Percentiles rank a stretch among this genome's conserved stretches.
Evolutionary conservation across 2,888 invertebrate genomes (phyloP).

Genomic region (Horisme vitalbata): DNA sequence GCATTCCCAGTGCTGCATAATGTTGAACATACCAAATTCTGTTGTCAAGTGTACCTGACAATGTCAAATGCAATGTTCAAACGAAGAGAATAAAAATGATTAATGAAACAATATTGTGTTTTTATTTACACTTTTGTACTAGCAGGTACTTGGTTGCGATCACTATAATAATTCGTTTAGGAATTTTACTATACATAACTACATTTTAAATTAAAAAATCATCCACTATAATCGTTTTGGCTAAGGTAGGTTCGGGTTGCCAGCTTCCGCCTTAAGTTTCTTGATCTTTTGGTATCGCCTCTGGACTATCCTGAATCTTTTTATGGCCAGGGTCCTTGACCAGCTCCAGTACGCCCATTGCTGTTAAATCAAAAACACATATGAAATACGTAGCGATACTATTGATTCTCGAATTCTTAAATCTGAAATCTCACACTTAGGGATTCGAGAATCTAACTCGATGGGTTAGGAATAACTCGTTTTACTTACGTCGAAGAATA

Average conservation of each 20-base stretch:
- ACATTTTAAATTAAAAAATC: not conserved
- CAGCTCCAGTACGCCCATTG: slow-evolving; percentile 65
- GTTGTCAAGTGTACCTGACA: slow-evolving; percentile 68
- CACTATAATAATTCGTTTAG: too few relatives aligned
- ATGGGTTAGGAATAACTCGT: too few relatives aligned
- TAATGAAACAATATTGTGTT: slow-evolving; percentile 40
- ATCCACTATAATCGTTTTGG: not conserved
- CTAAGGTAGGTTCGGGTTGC: slow-evolving; percentile 20
- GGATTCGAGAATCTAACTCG: too few relatives aligned
- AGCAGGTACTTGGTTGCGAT: too few relatives aligned
- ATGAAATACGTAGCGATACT: not conserved
- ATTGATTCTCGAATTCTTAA: too few relatives aligned
- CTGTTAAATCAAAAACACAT: slow-evolving; percentile 45
- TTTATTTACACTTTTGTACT: slow-evolving; percentile 10
- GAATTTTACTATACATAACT: too few relatives aligned
- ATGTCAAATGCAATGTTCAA: slow-evolving; percentile 66
- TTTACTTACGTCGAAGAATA: too few relatives aligned
- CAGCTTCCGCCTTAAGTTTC: slow-evolving; percentile 38
- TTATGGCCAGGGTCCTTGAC: slow-evolving; percentile 54
- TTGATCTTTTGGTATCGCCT: slow-evolving; percentile 53
- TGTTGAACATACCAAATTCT: slow-evolving; percentile 46
- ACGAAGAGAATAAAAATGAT: slow-evolving; percentile 63
- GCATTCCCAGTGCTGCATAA: slow-evolving; percentile 26
- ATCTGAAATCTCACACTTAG: too few relatives aligned
- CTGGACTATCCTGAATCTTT: slow-evolving; percentile 55